Evolutionary conservation across 1,140 invertebrate genomes (phyloP).

Genomic region (Ceratina australensis): DNA sequence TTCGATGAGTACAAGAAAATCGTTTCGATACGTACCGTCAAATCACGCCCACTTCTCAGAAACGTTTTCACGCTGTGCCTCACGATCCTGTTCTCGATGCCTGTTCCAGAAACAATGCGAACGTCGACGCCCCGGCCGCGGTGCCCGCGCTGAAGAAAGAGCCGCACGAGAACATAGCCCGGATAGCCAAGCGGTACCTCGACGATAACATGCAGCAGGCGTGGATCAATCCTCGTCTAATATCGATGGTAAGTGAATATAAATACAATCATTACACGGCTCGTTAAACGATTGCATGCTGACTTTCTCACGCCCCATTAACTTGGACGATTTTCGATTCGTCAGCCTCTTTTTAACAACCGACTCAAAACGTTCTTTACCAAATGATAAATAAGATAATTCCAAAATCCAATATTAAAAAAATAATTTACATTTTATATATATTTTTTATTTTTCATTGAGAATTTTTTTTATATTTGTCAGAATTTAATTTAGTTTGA

Average conservation of each 20-base stretch:
- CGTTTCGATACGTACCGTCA: constrained; percentile 21
- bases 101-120: constrained; percentile 73
- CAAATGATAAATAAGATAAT: no score
- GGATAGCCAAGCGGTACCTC: constrained; percentile 76
- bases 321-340: neutral
- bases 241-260: constrained; percentile 80
- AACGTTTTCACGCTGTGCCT: constrained; percentile 28
- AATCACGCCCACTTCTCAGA: constrained; percentile 45
- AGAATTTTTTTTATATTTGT: no score
- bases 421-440: no score
- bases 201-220: constrained; percentile 82
- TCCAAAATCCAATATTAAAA: no score
- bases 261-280: constrained; percentile 56
- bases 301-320: constrained; percentile 37
- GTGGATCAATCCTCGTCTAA: constrained; percentile 82
- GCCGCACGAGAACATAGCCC: constrained; percentile 72
- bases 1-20: neutral
- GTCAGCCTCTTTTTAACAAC: no score
- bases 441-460: no score
- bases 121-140: constrained; percentile 64
- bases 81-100: constrained; percentile 31
- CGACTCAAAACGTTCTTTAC: no score
- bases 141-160: constrained; percentile 69
- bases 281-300: constrained; percentile 22
- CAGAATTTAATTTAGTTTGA: no score